Conservation (phyloP, 2,797 vertebrate genomes). For the Buphagus erythrorhynchus region DNA sequence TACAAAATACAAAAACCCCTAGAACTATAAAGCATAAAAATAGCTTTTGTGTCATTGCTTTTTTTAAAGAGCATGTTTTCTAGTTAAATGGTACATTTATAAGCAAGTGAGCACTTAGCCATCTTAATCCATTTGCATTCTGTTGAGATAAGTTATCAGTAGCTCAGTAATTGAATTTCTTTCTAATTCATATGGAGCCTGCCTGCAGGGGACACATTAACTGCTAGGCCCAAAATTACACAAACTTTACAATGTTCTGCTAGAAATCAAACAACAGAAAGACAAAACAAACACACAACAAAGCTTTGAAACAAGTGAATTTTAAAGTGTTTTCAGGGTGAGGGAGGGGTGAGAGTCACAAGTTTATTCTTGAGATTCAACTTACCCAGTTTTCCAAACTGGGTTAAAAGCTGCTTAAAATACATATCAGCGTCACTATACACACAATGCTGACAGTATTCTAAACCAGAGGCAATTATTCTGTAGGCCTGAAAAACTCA, state of each 20-base stretch:
- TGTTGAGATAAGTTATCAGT: conserved; percentile 74
- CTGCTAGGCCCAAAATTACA: conserved; percentile 65
- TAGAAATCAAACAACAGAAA: conserved; percentile 66
- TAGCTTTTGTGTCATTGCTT: background rate
- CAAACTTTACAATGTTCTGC: conserved; percentile 57
- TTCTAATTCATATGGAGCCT: conserved; percentile 72
- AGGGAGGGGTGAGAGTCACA: background rate
- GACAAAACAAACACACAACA: conserved; percentile 49
- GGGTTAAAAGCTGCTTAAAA: background rate
- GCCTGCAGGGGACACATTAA: conserved; percentile 77
- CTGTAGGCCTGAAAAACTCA: background rate
- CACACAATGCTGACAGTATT: background rate
- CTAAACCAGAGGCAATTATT: background rate
- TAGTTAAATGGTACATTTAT: conserved; percentile 42
- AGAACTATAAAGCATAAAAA: background rate
- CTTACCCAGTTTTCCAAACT: background rate
- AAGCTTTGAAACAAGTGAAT: background rate
- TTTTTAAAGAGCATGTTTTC: background rate
- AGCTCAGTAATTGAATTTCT: conserved; percentile 78
- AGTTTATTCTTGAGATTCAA: background rate
- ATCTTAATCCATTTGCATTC: conserved; percentile 75
- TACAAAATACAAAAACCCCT: background rate
- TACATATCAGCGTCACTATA: rapidly evolving
- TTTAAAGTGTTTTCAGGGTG: background rate
- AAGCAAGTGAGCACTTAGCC: conserved; percentile 40